These are phyloP conservation scores for Dipodomys ordii DNA, from an alignment of 2,113 vertebrate genomes.

Conservation along the genomic window DNA sequence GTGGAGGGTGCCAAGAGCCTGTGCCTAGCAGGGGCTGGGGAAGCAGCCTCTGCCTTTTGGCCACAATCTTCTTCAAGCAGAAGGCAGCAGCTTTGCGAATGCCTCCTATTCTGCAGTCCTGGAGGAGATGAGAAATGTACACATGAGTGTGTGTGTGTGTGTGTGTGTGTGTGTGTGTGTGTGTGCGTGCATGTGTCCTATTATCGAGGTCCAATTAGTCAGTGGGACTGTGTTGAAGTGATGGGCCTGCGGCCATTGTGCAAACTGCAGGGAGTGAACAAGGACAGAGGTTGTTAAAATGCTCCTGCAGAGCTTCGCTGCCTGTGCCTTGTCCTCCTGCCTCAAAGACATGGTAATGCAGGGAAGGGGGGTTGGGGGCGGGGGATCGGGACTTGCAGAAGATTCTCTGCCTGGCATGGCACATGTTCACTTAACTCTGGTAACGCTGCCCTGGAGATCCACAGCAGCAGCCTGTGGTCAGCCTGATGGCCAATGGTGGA, in stretches of 20 bases:
- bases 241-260: not conserved
- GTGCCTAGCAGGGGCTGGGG: not conserved
- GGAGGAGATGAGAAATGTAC: not conserved
- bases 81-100: not conserved
- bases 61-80: not conserved
- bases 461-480: not conserved
- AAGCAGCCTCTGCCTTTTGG: not conserved
- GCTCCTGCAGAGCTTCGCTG: conserved; percentile 21
- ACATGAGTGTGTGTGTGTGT: not conserved
- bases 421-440: not conserved
- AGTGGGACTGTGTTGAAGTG: conserved; percentile 1
- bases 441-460: not conserved
- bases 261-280: not conserved
- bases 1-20: not conserved
- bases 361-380: not conserved
- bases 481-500: fast-evolving
- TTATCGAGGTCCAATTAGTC: conserved; percentile 57
- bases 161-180: too few relatives aligned
- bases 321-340: not conserved
- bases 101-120: not conserved
- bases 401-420: not conserved
- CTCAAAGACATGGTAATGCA: conserved; percentile 40
- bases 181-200: not conserved
- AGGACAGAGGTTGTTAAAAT: conserved; percentile 56
- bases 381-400: not conserved